phyloP scores from a whole-genome alignment of 2,797 vertebrate species.

The Hippopotamyrus pictus region DNA sequence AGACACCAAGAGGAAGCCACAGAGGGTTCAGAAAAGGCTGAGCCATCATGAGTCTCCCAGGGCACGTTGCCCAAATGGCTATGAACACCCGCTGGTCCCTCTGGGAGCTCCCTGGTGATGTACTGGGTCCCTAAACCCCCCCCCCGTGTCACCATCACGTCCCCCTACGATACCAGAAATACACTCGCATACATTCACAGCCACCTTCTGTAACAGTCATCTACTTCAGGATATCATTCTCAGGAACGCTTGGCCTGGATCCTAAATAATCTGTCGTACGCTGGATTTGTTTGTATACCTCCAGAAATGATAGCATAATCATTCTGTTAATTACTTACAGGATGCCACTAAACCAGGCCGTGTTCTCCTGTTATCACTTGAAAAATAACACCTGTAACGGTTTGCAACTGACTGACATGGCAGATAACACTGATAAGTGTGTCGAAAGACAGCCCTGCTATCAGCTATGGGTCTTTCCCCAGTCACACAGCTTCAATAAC shows the following conservation, averaged over 20 bases:
- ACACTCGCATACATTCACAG: slow-evolving; percentile 2
- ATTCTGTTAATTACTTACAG: background rate
- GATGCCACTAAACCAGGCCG: background rate
- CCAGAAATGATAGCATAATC: background rate
- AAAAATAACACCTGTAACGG: background rate
- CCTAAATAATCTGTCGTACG: background rate
- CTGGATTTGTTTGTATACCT: background rate
- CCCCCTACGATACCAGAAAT: background rate
- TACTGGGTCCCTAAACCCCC: background rate
- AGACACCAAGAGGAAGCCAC: background rate
- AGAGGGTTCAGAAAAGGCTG: background rate
- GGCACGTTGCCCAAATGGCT: background rate
- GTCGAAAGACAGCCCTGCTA: background rate
- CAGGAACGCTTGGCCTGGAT: background rate
- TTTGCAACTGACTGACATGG: background rate
- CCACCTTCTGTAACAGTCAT: slow-evolving; percentile 7
- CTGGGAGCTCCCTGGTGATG: background rate
- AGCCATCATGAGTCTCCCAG: background rate
- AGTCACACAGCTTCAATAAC: background rate
- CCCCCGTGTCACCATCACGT: background rate
- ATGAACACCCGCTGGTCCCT: background rate
- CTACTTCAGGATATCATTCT: background rate
- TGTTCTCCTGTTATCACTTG: background rate
- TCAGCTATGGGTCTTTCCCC: background rate
- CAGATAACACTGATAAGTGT: background rate